Evolutionary conservation across 2,888 invertebrate species (phyloP), one percentile per base, ranked within the genome.

Genomic region (Syritta pipiens): DNA sequence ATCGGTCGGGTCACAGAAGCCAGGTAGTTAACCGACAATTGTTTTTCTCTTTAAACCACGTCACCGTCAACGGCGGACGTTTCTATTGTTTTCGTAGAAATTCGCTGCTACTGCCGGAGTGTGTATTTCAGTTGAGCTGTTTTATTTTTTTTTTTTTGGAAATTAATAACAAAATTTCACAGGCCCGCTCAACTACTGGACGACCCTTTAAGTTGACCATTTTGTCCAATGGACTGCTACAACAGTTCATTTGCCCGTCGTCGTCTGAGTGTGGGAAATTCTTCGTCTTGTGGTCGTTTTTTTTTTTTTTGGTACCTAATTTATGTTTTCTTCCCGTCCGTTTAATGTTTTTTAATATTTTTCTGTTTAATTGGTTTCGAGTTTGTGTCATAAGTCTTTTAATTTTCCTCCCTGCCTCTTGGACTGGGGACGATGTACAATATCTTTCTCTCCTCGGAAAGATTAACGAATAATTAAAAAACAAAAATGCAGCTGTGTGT

Each of bases 91-190:
- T 79, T 79, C 79, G 67, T 74, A 55, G 79, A 79, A 79, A 79
- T 72, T 72, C 65, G 44, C 59, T 40, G 67, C 55, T 67, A 67
- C 67, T 57, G 51, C 30, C 51, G 37, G 28, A 40, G 67, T 74
- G 60, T 69, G 55, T 79, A 62, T 74, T 67, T 72, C 72, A 63
- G 24, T 65, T 71, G 17, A 53, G 42, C 51, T 62, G 30, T 35
- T 71, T 22, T 51, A 17, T 57, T 14, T 26, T 59, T 40, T 46
- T 51, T 30, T 63, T 76, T 79, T 79, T 55, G 12, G 53, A 67
- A 65, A 79, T 79, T 79, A 79, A 79, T 74, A 79, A 79, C 79
- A 48, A 72, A 74, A 79, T 74, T 74, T 79, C 77, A 79, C 79
- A 79, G 67, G 55, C 79, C 72, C 37, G 65, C 62, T 37, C 51